phyloP scores from a whole-genome alignment of 1,140 invertebrate genomes.

The Nephotettix cincticeps region DNA sequence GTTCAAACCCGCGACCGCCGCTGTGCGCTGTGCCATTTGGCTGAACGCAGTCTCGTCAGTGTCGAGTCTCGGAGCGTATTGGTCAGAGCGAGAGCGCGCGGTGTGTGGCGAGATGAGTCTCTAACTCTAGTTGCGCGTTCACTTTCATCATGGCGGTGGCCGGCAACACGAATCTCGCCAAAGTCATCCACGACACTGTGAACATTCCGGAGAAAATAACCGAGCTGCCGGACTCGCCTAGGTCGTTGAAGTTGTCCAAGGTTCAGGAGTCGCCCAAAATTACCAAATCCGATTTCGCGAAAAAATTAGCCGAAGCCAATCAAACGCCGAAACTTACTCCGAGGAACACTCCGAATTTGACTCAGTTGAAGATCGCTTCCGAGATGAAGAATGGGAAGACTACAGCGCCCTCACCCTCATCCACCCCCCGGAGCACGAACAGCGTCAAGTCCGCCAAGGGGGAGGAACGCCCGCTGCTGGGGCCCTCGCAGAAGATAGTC shows the following conservation, averaged over 20 bases:
- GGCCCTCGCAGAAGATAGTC: slow-evolving; percentile 27
- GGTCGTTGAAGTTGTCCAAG: background rate
- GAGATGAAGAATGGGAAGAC: slow-evolving; percentile 9
- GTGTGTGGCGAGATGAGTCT: no score
- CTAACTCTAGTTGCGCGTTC: no score
- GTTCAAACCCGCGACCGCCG: no score
- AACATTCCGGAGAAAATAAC: no score
- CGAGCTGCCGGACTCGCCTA: background rate
- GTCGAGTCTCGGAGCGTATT: no score
- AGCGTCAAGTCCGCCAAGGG: background rate
- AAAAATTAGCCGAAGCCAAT: slow-evolving; percentile 4
- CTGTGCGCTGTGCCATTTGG: no score
- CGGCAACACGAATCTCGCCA: no score
- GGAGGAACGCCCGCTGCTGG: slow-evolving; percentile 7
- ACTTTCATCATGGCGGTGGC: no score
- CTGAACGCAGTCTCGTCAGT: no score
- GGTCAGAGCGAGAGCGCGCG: no score
- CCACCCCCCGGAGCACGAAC: background rate
- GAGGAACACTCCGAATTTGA: background rate
- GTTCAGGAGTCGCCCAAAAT: background rate
- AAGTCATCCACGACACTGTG: no score
- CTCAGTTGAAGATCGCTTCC: slow-evolving; percentile 6
- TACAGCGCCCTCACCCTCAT: background rate
- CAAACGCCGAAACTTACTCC: background rate
- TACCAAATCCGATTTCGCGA: background rate